Base-by-base conservation (phyloP, 2,888 invertebrate species). In the Melitaea athalia region DNA sequence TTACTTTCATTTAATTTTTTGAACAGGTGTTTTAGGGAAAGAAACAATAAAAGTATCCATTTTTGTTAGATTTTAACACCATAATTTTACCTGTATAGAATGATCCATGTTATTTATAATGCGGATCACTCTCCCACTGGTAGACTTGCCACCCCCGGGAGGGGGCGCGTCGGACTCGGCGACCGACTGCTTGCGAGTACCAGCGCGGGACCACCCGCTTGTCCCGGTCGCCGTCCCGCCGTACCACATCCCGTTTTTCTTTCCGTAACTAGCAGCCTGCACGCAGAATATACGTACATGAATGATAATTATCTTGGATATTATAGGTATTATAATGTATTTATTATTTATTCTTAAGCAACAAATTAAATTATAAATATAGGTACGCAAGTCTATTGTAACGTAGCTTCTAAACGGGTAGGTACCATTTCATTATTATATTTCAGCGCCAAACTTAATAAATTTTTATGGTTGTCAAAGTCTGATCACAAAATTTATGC, bases 61-160 rank as follows among this genome's bases (percentile, higher is more conserved):
- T 38, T 7, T 38, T 38, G 38, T 38, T 38, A 38, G 38, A n/a
- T 49, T 49, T 49, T 49, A n/a, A 5, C 3, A n/a, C 1, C n/a
- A 50, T 31, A 45, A 10, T 79, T 79, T 87, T 86, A 97, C 97
- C 95, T 97, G 97, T 79, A 97, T 96, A 50, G 97, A 96, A 85
- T 98, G 97, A 88, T 98, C 97, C 94, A 96, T 95, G 86, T 98
- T 98, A 89, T 98, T 98, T 83, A 98, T 97, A 83, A 99, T 97
- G 77, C 98, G 94, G 84, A 99, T 98, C 77, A 98, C 96, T 77
- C 97, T 94, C 61, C 97, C 96, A 71, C 97, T 96, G 78, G 96
- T 95, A 12, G 97, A 96, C 80, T 97, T 97, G 83, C 95, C 94
- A 72, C 80, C 79, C 89, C 93, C 82, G 0, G 95, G 94, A 1